Evolutionary conservation across 2,113 vertebrate species (phyloP).

Genomic region (Grallaria varia): DNA sequence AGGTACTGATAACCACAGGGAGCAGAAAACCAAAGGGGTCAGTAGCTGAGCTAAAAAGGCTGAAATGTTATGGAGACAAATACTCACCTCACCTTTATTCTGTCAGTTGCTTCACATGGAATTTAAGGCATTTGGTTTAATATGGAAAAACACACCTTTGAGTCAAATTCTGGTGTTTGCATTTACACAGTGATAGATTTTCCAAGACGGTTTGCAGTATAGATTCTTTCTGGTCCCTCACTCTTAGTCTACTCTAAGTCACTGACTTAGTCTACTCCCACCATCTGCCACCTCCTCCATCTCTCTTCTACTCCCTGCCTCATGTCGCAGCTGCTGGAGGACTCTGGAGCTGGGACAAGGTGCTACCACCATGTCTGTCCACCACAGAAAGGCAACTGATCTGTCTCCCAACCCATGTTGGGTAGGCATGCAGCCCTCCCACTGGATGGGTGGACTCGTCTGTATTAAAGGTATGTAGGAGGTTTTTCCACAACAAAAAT

Average conservation of each 20-base stretch:
- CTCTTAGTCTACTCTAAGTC: too few relatives aligned
- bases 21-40: not conserved
- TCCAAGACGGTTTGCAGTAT: not conserved
- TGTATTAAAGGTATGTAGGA: not conserved
- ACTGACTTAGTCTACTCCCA: not conserved
- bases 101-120: not conserved
- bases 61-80: not conserved
- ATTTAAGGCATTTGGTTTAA: not conserved
- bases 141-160: not conserved
- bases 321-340: not conserved
- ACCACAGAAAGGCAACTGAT: not conserved
- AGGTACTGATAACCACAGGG: not conserved
- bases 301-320: not conserved
- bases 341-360: not conserved
- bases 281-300: not conserved
- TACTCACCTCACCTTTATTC: not conserved
- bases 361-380: not conserved
- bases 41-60: not conserved
- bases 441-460: not conserved
- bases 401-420: not conserved
- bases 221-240: not conserved
- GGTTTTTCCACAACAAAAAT: not conserved
- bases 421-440: not conserved
- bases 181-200: not conserved
- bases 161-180: not conserved